Evolutionary conservation across 2,888 invertebrate genomes (phyloP), one percentile per base, ranked within the genome.

Genomic region (Oligia fasciuncula): DNA sequence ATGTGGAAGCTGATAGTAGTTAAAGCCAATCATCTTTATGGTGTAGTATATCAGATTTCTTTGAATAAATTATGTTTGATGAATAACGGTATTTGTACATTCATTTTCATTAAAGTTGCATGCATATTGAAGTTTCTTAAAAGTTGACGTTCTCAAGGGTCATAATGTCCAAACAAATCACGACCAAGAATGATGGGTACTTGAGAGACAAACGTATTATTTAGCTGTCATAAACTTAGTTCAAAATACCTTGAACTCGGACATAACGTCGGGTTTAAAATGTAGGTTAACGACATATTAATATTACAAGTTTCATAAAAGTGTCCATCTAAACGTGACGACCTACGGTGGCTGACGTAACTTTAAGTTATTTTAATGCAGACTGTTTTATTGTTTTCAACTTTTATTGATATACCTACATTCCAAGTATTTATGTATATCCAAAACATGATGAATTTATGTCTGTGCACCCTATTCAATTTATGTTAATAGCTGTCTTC

Each of bases 221-320:
- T 85, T 76, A 78, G 65, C 46, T 80, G 76, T 79, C 74, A 80
- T 76, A 87, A 78, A 78, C 68, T 65, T 54, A 78, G 80, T 77
- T 75, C 67, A 79, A 68, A 82, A 83, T 81, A 83, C 88, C 86
- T 90, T 87, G 87, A 89, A 90, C 87, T 84, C 82, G 19, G 71
- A 66, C 66, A 60, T 78, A 75, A 54, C 57, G 46, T 73, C 14
- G 54, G 43, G 51, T 63, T 75, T 79, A 84, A 29, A 80, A 83
- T 87, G 87, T 85, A 76, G 87, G 90, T 85, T 89, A 89, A 84
- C 83, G 90, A 87, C 87, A 80, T 84, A 89, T 86, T 88, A 86
- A 85, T 80, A 84, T 71, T 74, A 84, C 80, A 73, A 84, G 87
- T 77, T 76, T 79, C n/a, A 65, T 84, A 60, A 60, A 76, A 66